Evolutionary conservation across 2,888 invertebrate genomes (phyloP).

Genomic region (Mesoligia furuncula): DNA sequence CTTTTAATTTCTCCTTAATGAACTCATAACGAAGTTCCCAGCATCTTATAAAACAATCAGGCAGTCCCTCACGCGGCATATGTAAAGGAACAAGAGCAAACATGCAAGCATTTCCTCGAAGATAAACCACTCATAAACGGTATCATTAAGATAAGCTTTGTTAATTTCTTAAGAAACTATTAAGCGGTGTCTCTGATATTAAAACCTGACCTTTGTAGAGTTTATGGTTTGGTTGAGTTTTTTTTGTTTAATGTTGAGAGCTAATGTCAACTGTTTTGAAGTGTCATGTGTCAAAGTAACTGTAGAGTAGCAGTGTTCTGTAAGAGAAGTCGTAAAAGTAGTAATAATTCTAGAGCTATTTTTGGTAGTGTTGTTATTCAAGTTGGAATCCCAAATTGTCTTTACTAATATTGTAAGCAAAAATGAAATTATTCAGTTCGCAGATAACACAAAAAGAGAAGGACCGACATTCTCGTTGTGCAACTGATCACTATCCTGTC

Average conservation of each 20-base stretch:
- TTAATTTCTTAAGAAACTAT: conserved; percentile 84
- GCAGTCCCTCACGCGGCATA: conserved; percentile 64
- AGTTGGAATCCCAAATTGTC: not conserved
- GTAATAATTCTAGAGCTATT: conserved; percentile 6
- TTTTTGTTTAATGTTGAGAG: conserved; percentile 36
- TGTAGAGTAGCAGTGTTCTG: conserved; percentile 29
- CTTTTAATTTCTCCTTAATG: conserved; percentile 24
- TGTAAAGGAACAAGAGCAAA: conserved; percentile 76
- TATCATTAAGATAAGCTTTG: conserved; percentile 81
- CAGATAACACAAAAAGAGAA: conserved; percentile 48
- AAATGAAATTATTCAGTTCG: conserved; percentile 26
- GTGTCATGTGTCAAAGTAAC: conserved; percentile 62
- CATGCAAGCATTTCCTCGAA: conserved; percentile 79
- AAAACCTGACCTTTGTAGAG: conserved; percentile 72
- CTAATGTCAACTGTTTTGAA: conserved; percentile 44
- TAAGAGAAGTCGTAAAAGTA: conserved; percentile 22
- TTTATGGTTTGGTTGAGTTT: conserved; percentile 50
- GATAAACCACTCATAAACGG: conserved; percentile 79
- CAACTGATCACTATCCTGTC: conserved; percentile 63
- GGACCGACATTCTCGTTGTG: conserved; percentile 52
- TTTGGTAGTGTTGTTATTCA: not conserved
- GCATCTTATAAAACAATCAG: conserved; percentile 60
- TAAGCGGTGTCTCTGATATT: conserved; percentile 77
- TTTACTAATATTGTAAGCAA: conserved; percentile 4
- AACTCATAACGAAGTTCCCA: conserved; percentile 49